Percentiles rank a stretch among this genome's conserved stretches.
Conservation (phyloP, 23 tunicate species). For the Trididemnum clinides region DNA sequence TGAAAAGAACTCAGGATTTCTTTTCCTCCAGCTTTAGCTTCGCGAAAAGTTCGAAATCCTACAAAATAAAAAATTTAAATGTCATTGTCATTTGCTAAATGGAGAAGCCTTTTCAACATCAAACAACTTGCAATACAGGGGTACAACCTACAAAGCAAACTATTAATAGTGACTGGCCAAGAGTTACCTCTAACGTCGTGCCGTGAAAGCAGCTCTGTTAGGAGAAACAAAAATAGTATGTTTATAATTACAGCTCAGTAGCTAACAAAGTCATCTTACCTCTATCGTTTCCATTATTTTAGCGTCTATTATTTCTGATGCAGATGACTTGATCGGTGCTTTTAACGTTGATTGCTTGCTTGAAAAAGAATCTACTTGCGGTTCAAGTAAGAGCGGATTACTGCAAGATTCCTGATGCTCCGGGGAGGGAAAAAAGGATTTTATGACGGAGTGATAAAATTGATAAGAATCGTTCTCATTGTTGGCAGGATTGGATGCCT, state of each 20-base stretch:
- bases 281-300: conserved; percentile 56
- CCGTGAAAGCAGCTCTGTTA: too few relatives aligned
- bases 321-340: neutral
- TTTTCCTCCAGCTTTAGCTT: conserved; percentile 3
- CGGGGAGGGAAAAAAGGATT: neutral
- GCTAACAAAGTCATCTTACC: conserved; percentile 43
- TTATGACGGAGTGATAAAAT: neutral
- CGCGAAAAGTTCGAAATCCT: conserved; percentile 52
- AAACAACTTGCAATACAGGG: too few relatives aligned
- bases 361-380: neutral
- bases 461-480: neutral
- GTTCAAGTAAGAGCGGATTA: neutral
- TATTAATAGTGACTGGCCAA: too few relatives aligned
- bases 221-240: too few relatives aligned
- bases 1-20: neutral
- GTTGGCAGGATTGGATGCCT: neutral
- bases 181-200: too few relatives aligned
- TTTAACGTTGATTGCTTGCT: conserved; percentile 12
- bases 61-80: neutral
- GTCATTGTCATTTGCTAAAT: neutral
- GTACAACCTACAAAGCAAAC: too few relatives aligned
- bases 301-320: conserved; percentile 44
- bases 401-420: neutral
- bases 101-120: neutral
- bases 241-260: neutral